These are phyloP conservation scores for Amiota mariae DNA, from an alignment of 2,888 invertebrate species.

Conservation along the genomic window DNA sequence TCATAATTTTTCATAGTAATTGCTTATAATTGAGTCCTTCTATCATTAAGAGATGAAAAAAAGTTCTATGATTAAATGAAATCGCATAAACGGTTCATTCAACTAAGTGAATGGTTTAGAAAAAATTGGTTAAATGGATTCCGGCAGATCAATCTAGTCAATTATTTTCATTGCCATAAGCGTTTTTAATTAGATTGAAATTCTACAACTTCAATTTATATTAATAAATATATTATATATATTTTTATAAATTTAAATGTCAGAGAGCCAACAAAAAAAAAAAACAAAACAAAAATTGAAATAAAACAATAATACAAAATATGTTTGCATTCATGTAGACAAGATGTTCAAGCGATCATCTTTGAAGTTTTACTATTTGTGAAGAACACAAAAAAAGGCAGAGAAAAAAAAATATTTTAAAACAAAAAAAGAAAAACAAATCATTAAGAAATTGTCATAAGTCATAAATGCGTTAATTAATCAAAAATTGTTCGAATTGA, in stretches of 20 bases:
- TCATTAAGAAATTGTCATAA: conserved; percentile 25
- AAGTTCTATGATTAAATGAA: no score
- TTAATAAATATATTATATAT: background rate
- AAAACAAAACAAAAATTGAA: background rate
- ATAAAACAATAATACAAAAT: no score
- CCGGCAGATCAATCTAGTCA: background rate
- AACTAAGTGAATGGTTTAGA: background rate
- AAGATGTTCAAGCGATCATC: background rate
- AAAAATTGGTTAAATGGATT: no score
- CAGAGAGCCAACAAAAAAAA: background rate
- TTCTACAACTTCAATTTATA: conserved; percentile 7
- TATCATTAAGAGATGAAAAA: no score
- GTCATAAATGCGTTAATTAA: background rate
- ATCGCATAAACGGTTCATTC: background rate
- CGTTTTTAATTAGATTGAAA: conserved; percentile 17
- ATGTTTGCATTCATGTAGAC: conserved; percentile 7
- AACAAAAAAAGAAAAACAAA: background rate
- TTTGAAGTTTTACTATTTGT: background rate
- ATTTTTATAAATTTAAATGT: conserved; percentile 11
- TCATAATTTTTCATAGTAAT: no score
- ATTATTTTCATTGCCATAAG: conserved; percentile 24
- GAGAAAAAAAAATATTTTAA: background rate
- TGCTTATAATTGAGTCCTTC: no score
- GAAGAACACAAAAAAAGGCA: background rate
- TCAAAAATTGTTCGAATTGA: no score